Evolutionary conservation across 2,888 invertebrate genomes (phyloP), one percentile per base, ranked within the genome.

Genomic region (Orthonevra nobilis): DNA sequence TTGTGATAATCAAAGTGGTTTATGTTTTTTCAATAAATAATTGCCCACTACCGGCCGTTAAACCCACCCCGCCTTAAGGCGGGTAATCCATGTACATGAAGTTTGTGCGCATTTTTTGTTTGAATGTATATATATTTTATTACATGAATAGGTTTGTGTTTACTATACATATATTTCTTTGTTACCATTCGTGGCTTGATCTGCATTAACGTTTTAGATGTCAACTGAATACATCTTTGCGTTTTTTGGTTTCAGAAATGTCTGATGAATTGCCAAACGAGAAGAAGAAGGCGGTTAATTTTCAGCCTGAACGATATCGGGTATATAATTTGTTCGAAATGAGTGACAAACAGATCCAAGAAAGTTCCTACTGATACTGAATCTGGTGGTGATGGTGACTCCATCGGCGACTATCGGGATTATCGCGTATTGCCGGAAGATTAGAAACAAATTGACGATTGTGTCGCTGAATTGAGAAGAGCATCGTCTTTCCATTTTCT

Each of bases 401-500:
- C 20, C 20, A 20, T 20, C 42, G n/a, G 42, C 17, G 20, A 20
- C 5, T 42, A 36, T 38, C 15, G 9, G 17, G 36, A 44, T 44
- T 44, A 44, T 44, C 23, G 23, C 17, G 42, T 42, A 20, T 42
- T 7, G 10, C 19, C 20, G 23, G 36, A 12, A 14, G 36, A 36
- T 36, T 19, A 20, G n/a, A n/a, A 42, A 1, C 23, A 44, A 23
- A 44, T 44, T 44, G 23, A 44, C 44, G 10, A 44, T 23, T 44
- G 26, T 44, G 3, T 26, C 26, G 23, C 23, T 44, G 44, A 44
- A 44, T 44, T 38, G 38, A 17, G 9, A 38, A 38, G n/a, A 17
- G 15, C 38, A 17, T 38, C 38, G 9, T 17, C 17, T 38, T 9
- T 17, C 17, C 0, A 15, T 38, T 38, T 17, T 38, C 9, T 17